phyloP scores from a whole-genome alignment of 1,140 invertebrate species.

The Anoplolepis gracilipes region DNA sequence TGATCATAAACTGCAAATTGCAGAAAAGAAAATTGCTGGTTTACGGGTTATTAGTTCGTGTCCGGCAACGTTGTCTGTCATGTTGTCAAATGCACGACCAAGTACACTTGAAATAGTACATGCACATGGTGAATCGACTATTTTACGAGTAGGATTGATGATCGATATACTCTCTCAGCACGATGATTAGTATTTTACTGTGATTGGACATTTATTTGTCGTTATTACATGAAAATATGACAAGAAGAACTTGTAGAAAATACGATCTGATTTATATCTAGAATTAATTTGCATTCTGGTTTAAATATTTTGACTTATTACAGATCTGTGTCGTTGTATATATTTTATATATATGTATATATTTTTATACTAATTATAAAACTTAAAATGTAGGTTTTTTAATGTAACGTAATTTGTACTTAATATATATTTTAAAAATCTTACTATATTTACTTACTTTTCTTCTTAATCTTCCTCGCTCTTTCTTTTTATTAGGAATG shows the following conservation, averaged over 20 bases:
- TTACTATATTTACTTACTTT: background rate
- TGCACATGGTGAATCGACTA: conserved; percentile 14
- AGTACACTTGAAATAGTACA: conserved; percentile 16
- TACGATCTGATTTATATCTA: background rate
- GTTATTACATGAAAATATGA: background rate
- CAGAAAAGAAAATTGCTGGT: conserved; percentile 37
- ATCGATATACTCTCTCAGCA: conserved; percentile 31
- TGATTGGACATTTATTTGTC: conserved; percentile 33
- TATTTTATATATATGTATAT: background rate
- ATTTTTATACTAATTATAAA: background rate
- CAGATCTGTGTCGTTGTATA: background rate
- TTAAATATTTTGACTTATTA: conserved; percentile 12
- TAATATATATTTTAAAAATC: background rate
- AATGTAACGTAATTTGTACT: background rate
- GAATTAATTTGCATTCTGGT: background rate
- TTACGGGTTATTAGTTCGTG: conserved; percentile 48
- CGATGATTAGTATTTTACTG: background rate
- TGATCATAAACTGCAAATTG: conserved; percentile 16
- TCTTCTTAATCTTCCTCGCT: background rate
- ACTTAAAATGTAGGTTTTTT: background rate
- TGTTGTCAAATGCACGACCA: conserved; percentile 40
- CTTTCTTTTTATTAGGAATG: background rate
- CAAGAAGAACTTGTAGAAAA: background rate
- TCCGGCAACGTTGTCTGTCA: conserved; percentile 37
- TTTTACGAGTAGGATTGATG: conserved; percentile 39